Evolutionary conservation across 2,113 vertebrate species (phyloP).

Genomic region (Silurus asotus): DNA sequence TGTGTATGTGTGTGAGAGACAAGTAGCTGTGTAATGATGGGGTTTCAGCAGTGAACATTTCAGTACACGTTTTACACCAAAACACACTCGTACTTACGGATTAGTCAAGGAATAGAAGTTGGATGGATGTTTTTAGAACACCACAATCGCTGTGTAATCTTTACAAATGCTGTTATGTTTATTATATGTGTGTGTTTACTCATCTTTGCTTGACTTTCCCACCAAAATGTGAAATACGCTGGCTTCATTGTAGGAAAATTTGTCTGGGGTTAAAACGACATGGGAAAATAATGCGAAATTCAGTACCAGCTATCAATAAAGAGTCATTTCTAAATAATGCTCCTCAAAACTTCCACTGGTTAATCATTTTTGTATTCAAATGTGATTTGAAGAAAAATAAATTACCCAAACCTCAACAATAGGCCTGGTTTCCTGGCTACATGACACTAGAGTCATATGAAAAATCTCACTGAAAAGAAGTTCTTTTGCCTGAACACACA

Average conservation of each 20-base stretch:
- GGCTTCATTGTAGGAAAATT: not conserved
- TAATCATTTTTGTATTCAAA: too few relatives aligned
- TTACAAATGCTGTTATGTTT: not conserved
- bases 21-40: slow-evolving; percentile 49
- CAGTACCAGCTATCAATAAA: not conserved
- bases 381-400: too few relatives aligned
- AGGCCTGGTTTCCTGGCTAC: too few relatives aligned
- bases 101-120: not conserved
- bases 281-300: not conserved
- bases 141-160: not conserved
- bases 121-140: not conserved
- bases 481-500: too few relatives aligned
- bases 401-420: too few relatives aligned
- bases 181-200: not conserved
- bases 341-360: too few relatives aligned
- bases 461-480: too few relatives aligned
- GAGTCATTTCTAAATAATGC: too few relatives aligned
- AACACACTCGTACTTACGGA: slow-evolving; percentile 21
- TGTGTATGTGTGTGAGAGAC: slow-evolving; percentile 42
- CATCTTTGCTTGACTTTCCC: too few relatives aligned
- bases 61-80: slow-evolving; percentile 62
- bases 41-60: slow-evolving; percentile 49
- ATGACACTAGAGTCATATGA: too few relatives aligned
- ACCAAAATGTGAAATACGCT: not conserved
- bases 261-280: not conserved